A percentile compares a stretch with the other conserved stretches of the same genome.
Conservation (phyloP, 2,113 vertebrate species). For the Brienomyrus brachyistius region DNA sequence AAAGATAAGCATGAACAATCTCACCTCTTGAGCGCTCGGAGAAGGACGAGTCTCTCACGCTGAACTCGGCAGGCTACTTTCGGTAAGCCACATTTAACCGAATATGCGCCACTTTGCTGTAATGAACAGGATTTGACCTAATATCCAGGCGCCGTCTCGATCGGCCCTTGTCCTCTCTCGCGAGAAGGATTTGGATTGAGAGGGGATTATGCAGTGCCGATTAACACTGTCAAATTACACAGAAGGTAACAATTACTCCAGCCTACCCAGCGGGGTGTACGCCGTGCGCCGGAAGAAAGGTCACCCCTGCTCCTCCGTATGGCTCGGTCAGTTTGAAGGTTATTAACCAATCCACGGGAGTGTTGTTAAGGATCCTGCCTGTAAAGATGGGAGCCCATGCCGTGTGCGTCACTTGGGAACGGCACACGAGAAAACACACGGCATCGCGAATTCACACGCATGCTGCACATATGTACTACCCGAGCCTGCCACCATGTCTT, state of each 20-base stretch:
- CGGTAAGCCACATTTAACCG: not conserved
- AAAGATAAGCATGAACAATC: not conserved
- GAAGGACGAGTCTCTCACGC: not conserved
- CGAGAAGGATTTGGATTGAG: slow-evolving; percentile 26
- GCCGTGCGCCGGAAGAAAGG: not conserved
- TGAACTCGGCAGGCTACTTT: not conserved
- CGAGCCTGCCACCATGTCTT: not conserved
- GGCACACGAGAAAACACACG: not conserved
- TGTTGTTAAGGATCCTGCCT: not conserved
- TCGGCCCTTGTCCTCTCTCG: not conserved
- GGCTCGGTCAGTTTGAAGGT: not conserved
- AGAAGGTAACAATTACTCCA: slow-evolving; percentile 40
- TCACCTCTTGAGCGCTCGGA: not conserved
- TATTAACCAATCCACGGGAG: not conserved
- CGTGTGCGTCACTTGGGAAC: not conserved
- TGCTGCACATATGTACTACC: not conserved
- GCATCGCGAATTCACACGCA: not conserved
- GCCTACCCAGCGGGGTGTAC: slow-evolving; percentile 23
- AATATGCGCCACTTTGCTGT: not conserved
- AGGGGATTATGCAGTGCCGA: slow-evolving; percentile 33
- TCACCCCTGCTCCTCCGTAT: not conserved
- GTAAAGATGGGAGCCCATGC: not conserved
- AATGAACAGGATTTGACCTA: not conserved
- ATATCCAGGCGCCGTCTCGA: slow-evolving; percentile 13
- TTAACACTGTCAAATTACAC: slow-evolving; percentile 53